Percentiles rank a stretch among this genome's conserved stretches.
phyloP scores from a whole-genome alignment of 2,797 vertebrate species.

The Falco biarmicus region DNA sequence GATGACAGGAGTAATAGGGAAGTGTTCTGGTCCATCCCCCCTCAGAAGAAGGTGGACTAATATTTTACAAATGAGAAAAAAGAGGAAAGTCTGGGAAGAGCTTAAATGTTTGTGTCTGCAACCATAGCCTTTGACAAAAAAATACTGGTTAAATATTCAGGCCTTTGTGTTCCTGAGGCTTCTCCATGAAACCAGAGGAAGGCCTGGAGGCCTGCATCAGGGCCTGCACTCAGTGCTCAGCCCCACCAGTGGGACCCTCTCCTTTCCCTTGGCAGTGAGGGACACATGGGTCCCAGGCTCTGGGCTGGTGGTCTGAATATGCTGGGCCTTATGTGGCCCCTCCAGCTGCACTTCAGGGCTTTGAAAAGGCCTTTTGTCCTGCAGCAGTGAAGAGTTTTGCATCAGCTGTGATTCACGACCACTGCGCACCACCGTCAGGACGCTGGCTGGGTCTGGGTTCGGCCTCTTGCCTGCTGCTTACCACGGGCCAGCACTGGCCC shows the following conservation, averaged over 20 bases:
- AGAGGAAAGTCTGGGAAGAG: neutral
- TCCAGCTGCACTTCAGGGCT: neutral
- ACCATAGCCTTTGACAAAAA: neutral
- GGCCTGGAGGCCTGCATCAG: neutral
- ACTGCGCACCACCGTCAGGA: accelerated
- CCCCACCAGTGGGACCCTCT: accelerated
- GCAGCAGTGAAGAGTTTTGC: neutral
- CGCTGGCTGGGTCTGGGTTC: neutral
- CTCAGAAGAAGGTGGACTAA: neutral
- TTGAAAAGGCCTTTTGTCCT: neutral
- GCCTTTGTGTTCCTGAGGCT: neutral
- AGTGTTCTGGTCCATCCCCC: neutral
- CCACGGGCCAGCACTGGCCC: neutral
- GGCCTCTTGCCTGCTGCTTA: neutral
- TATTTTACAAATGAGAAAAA: neutral
- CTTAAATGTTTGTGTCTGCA: neutral
- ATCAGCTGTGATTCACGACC: accelerated
- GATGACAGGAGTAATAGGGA: neutral
- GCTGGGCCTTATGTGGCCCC: accelerated
- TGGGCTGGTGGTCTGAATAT: accelerated
- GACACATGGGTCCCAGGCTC: accelerated
- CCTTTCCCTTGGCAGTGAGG: accelerated
- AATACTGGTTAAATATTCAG: neutral
- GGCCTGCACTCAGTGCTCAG: accelerated
- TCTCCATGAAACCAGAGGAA: neutral